Evolutionary conservation across 1,140 invertebrate genomes (phyloP), one percentile per base, ranked within the genome.

Genomic region (Muscidifurax raptorellus): DNA sequence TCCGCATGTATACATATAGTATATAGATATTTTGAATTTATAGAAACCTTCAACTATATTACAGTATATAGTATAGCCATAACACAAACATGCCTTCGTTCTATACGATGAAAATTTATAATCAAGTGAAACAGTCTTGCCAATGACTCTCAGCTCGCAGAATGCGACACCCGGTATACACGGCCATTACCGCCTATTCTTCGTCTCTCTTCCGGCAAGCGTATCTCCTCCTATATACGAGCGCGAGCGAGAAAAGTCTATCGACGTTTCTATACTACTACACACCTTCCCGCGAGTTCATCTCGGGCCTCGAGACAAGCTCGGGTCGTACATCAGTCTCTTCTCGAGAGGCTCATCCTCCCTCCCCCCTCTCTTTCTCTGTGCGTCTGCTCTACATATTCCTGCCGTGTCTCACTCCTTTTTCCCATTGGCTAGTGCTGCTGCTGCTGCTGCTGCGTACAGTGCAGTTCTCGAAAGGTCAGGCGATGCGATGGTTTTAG

Each of bases 281-380:
- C 30, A 59, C 15, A n/a, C 2, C 52, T 59, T 25, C 30, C 36
- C 32, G 28, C n/a, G 22, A 25, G 47, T 7, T 47, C 36, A 52
- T 47, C 75, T 47, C 32, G 47, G 18, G n/a, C 9, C 40, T 12
- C 25, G 52, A 28, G 76, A 28, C 76, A 79, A 64, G 28, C 27
- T 9, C 76, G 59, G 44, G 66, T 79, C 76, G 76, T 64, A 66
- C 76, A 79, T 79, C 76, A 79, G 76, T 79, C 76, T 79, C 52
- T 64, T 28, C 47, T 79, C 47, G 76, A 79, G 30, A 79, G 30
- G 47, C 76, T 64, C 30, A 64, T 36, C 30, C 59, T 79, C 52
- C 59, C 44, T 77, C 15, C 3, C 74, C n/a, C 30, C 59, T 79
- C 52, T 77, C 44, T 77, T 12, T n/a, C 74, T 52, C 28, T 64